These are phyloP conservation scores for Ascaphus truei DNA, from an alignment of 2,113 vertebrate species.

Conservation along the genomic window DNA sequence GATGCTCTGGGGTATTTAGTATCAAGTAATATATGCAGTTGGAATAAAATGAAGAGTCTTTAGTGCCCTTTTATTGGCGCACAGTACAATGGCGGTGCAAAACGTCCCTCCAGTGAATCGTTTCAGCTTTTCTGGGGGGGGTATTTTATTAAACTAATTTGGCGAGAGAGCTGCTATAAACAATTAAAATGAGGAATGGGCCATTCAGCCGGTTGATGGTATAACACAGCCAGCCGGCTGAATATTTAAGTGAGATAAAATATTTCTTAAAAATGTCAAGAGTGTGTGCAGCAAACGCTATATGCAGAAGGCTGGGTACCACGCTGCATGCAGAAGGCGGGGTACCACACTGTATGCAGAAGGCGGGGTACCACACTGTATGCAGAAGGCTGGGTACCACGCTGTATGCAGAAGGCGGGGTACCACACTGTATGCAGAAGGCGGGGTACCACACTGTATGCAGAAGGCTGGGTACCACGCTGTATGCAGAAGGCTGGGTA, in stretches of 20 bases:
- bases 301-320: neutral
- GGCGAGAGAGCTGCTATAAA: constrained; percentile 11
- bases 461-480: too few species aligned
- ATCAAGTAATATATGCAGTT: neutral
- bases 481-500: too few species aligned
- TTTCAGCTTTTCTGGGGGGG: constrained; percentile 3
- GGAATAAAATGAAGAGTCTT: constrained; percentile 35
- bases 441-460: too few species aligned
- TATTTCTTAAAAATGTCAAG: constrained; percentile 28
- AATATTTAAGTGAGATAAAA: constrained; percentile 39
- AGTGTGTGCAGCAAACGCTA: constrained; percentile 8
- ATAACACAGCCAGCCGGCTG: constrained; percentile 33
- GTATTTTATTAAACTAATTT: constrained; percentile 31
- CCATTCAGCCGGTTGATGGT: constrained; percentile 38
- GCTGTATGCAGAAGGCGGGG: too few species aligned
- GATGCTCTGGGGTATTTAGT: neutral
- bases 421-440: too few species aligned
- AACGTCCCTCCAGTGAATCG: constrained; percentile 1
- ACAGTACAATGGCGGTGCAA: neutral
- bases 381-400: too few species aligned
- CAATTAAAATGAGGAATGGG: constrained; percentile 34
- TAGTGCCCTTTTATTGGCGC: neutral
- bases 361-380: too few species aligned
- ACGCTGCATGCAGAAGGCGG: too few species aligned
- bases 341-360: too few species aligned